Evolutionary conservation across 2,797 vertebrate genomes (phyloP), one percentile per base, ranked within the genome.

Genomic region (Anableps anableps): DNA sequence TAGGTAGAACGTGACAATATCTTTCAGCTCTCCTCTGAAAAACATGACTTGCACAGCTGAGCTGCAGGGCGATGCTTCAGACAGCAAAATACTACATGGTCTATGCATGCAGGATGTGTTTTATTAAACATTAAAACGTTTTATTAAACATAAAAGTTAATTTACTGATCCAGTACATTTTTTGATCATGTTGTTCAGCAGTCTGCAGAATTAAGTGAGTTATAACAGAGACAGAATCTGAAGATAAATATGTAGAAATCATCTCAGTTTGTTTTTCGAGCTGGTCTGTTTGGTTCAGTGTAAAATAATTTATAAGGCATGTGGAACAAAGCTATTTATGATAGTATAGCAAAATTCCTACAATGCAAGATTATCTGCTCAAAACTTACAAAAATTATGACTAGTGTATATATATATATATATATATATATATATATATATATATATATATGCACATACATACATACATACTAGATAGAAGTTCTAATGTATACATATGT

Each of bases 31-130:
- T 17, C 19, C 29, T 47, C 55, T 73, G 43, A 76, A 50, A 58
- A 72, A 77, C 48, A 14, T 41, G n/a, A 77, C 74, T 43, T 16
- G 45, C 26, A 31, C 36, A n/a, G 64, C 14, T 47, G 58, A 77
- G 68, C 60, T 58, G 50, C 62, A 50, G 50, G 62, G 23, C 1
- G 16, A 48, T 0, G 19, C 6, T 16, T 13, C 38, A 75, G 26
- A 19, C 11, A 10, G 26, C 13, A 29, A 36, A 77, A 62, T 10
- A 51, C 34, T 50, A n/a, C 10, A 29, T 43, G 31, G 45, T 31
- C 5, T 10, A 55, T 19, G 34, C 72, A 23, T 76, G 51, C 68
- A 45, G 43, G 38, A 43, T 21, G 26, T 47, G 26, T 55, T 55
- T 55, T 58, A 38, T 74, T 74, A 45, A 70, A 43, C 5, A 70